These are phyloP conservation scores for Gavia stellata DNA, from an alignment of 2,113 vertebrate genomes.

Conservation along the genomic window DNA sequence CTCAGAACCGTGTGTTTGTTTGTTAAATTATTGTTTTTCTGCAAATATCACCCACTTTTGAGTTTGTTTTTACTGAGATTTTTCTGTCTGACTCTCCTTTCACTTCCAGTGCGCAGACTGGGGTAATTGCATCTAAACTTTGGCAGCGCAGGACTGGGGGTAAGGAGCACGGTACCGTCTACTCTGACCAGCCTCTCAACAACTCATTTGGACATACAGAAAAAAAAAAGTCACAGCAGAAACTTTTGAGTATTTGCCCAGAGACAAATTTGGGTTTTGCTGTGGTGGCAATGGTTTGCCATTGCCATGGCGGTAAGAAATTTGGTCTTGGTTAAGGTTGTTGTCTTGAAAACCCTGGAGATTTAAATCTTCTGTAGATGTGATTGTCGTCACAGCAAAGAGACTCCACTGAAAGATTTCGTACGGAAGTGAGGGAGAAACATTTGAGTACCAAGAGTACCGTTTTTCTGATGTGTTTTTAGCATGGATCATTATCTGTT, in stretches of 20 bases:
- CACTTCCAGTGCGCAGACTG: background rate
- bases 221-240: background rate
- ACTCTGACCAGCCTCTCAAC: background rate
- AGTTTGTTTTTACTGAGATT: background rate
- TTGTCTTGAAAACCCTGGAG: background rate
- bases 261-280: background rate
- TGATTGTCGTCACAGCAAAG: background rate
- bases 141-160: background rate
- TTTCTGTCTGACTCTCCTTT: background rate
- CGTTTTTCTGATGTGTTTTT: background rate
- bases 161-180: accelerated
- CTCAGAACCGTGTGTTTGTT: background rate
- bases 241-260: background rate
- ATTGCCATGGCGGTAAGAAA: background rate
- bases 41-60: background rate
- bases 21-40: background rate
- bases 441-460: background rate
- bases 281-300: background rate
- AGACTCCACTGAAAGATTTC: background rate
- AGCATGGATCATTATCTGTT: background rate
- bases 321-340: background rate
- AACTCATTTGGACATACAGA: background rate
- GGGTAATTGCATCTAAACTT: background rate
- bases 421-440: background rate
- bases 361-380: background rate